Evolutionary conservation across 1,140 invertebrate genomes (phyloP).

Genomic region (Drosophila kurseongensis): DNA sequence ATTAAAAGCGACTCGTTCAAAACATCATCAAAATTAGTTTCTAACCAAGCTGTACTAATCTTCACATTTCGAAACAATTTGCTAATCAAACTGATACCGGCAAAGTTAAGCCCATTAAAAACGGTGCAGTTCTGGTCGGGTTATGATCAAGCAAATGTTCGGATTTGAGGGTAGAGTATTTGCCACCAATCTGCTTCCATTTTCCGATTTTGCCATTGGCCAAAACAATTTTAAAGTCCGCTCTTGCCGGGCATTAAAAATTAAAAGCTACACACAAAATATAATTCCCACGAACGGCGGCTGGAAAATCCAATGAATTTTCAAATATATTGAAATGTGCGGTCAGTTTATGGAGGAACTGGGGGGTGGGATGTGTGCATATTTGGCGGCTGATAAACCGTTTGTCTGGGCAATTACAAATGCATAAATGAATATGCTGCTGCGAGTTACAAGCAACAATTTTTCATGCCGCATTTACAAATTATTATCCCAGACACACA

Average conservation of each 20-base stretch:
- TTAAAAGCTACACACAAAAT: conserved; percentile 39
- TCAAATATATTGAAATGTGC: conserved; percentile 59
- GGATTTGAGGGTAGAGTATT: conserved; percentile 5
- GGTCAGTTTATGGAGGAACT: conserved; percentile 6
- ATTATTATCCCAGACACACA: conserved; percentile 25
- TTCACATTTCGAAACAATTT: conserved; percentile 26
- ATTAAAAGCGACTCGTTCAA: background rate
- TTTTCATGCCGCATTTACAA: conserved; percentile 37
- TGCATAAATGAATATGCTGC: conserved; percentile 55
- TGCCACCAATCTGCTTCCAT: background rate
- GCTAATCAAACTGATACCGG: conserved; percentile 25
- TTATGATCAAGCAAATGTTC: conserved; percentile 16
- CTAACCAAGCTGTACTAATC: conserved; percentile 4
- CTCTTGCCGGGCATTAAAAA: conserved; percentile 45
- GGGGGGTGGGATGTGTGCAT: background rate
- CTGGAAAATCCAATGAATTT: conserved; percentile 64
- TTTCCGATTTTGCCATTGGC: background rate
- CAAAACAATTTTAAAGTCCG: conserved; percentile 26
- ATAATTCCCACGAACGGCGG: conserved; percentile 13
- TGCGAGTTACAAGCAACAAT: conserved; percentile 25
- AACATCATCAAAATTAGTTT: background rate
- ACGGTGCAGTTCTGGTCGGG: conserved; percentile 8
- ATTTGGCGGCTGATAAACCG: conserved; percentile 37
- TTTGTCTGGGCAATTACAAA: conserved; percentile 50
- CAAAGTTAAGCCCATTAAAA: conserved; percentile 20